Evolutionary conservation across 2,888 invertebrate species (phyloP).

Genomic region (Litoditis marina): DNA sequence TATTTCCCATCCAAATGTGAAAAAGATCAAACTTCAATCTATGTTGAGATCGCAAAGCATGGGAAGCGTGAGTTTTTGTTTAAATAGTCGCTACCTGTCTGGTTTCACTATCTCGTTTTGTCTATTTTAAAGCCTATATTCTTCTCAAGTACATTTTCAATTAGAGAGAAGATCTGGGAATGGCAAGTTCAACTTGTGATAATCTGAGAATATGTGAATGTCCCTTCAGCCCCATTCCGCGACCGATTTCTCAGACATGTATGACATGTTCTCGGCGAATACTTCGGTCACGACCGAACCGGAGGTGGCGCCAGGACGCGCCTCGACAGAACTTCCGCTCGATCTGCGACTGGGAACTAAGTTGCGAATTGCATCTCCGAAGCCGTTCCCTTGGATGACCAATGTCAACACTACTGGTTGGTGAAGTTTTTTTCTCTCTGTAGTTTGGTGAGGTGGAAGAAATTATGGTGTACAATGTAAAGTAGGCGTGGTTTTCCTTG

Average conservation of each 20-base stretch:
- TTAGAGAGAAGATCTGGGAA: too few species aligned
- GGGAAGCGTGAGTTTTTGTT: not conserved
- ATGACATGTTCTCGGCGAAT: not conserved
- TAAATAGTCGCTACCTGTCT: not conserved
- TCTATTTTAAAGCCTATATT: too few species aligned
- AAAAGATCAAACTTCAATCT: slow-evolving; percentile 3
- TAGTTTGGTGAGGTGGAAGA: too few species aligned
- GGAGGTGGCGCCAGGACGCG: not conserved
- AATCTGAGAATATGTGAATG: too few species aligned
- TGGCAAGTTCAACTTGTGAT: too few species aligned
- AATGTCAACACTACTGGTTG: slow-evolving; percentile 12
- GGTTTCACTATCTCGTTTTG: not conserved
- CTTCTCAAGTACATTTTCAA: too few species aligned
- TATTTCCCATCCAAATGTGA: not conserved
- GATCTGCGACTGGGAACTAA: slow-evolving; percentile 20
- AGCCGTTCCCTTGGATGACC: slow-evolving; percentile 18
- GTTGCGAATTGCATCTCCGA: slow-evolving; percentile 8
- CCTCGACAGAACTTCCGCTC: slow-evolving; percentile 3
- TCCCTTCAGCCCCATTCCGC: too few species aligned
- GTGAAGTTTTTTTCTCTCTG: not conserved
- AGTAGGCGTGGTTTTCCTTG: too few species aligned
- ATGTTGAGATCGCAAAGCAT: slow-evolving; percentile 8
- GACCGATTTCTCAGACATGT: slow-evolving; percentile 12
- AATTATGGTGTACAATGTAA: too few species aligned
- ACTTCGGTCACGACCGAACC: not conserved